Evolutionary conservation across 2,888 invertebrate genomes (phyloP).

Genomic region (Plusia festucae): DNA sequence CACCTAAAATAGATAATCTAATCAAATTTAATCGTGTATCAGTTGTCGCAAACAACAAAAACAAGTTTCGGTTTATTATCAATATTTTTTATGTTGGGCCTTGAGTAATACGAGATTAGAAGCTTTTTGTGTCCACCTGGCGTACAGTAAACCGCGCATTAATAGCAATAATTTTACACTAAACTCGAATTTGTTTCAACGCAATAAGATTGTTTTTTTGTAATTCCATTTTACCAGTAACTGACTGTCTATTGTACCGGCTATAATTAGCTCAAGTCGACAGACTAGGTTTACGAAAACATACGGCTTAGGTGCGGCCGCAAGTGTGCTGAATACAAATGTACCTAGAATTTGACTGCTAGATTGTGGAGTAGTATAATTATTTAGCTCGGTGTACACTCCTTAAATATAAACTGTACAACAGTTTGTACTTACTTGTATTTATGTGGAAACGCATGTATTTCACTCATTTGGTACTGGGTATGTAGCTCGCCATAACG

Average conservation of each 20-base stretch:
- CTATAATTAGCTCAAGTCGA: conserved; percentile 33
- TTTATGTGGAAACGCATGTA: too few relatives aligned
- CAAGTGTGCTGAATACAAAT: conserved; percentile 5
- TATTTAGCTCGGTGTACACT: not conserved
- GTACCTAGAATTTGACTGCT: not conserved
- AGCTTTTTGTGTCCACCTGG: conserved; percentile 53
- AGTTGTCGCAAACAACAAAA: conserved; percentile 13
- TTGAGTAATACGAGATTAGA: conserved; percentile 37
- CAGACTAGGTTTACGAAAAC: conserved; percentile 19
- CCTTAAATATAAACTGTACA: not conserved
- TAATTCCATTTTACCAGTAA: not conserved
- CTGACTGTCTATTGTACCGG: not conserved
- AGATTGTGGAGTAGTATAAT: not conserved
- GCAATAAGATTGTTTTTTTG: not conserved
- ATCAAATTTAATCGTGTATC: not conserved
- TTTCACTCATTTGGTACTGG: too few relatives aligned
- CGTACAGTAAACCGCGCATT: not conserved
- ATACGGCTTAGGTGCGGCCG: conserved; percentile 27
- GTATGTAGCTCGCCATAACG: too few relatives aligned
- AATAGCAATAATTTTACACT: not conserved
- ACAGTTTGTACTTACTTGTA: too few relatives aligned
- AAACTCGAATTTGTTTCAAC: not conserved
- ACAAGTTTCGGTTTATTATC: conserved; percentile 43
- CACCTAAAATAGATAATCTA: not conserved
- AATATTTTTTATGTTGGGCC: conserved; percentile 52